Evolutionary conservation across 2,113 vertebrate species (phyloP), one percentile per base, ranked within the genome.

Genomic region (Aspiorhynchus laticeps): DNA sequence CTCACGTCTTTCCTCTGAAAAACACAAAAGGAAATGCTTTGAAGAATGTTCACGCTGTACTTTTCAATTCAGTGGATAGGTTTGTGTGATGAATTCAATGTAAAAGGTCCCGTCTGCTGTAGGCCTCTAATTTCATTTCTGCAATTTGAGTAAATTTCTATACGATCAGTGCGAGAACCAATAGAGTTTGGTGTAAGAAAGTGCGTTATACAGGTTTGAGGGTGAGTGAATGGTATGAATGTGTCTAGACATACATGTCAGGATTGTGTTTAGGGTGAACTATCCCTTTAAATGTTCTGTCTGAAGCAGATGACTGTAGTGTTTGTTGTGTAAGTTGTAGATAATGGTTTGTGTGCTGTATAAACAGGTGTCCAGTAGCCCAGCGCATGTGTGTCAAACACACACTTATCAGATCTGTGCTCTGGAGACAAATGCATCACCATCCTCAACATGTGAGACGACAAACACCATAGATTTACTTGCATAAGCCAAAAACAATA

Each of bases 211-310:
- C 15, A 33, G 31, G 31, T 69, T 33, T 33, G 0, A 69, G 31
- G 3, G 9, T 67, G 3, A 71, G 31, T 4, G 19, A 28, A 71
- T 36, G 17, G 31, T 31, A 71, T 71, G 10, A 36, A 67, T 33
- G 65, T 33, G 12, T 7, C 2, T 17, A 17, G 63, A 31, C 5
- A 2, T 67, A 67, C 31, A 71, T 10, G 19, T 73, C 69, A 73
- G 69, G 36, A 73, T 5, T 73, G 69, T 38, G 67, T 71, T 71
- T 71, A 24, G 17, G 19, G 33, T 73, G 19, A 63, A 88, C 61
- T 83, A 73, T 69, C 56, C 11, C 31, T 56, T 79, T 59, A 80
- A 80, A 80, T 59, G 51, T 80, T 36, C 77, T 38, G 31, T 59
- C 7, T 38, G 51, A 38, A 38, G 51, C 77, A 80, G 12, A n/a